Evolutionary conservation across 2,113 vertebrate species (phyloP).

Genomic region (Ursus arctos): DNA sequence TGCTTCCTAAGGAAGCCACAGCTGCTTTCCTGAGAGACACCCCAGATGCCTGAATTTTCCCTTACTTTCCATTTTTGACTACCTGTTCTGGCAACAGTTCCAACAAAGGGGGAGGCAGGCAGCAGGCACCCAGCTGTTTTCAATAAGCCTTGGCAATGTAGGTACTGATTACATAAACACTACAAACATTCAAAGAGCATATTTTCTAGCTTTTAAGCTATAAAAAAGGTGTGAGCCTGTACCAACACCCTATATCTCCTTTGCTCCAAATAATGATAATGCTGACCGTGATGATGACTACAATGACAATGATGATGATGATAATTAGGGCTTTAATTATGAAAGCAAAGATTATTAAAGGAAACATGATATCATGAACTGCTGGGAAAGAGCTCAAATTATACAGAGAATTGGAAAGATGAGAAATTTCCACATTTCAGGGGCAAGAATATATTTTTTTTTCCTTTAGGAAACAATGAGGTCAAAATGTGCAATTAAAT

Average conservation of each 20-base stretch:
- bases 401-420: neutral
- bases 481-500: conserved; percentile 65
- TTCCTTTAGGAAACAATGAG: conserved; percentile 53
- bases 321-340: conserved; percentile 63
- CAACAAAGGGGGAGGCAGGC: conserved; percentile 77
- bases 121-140: conserved; percentile 88
- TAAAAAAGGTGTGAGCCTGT: conserved; percentile 77
- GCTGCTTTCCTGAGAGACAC: conserved; percentile 93
- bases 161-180: conserved; percentile 80
- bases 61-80: conserved; percentile 88
- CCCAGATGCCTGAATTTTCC: conserved; percentile 88
- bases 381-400: conserved; percentile 12
- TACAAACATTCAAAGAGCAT: conserved; percentile 70
- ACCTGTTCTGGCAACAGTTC: conserved; percentile 91
- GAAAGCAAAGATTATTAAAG: conserved; percentile 68
- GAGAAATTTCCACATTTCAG: conserved; percentile 44
- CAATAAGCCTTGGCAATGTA: conserved; percentile 86
- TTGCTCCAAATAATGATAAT: conserved; percentile 61
- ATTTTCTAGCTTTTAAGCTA: conserved; percentile 76
- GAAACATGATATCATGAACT: neutral
- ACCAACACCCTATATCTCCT: conserved; percentile 51
- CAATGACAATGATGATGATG: conserved; percentile 28
- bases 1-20: conserved; percentile 92
- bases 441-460: neutral
- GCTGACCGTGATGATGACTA: neutral